Evolutionary conservation across 2,797 vertebrate genomes (phyloP).

Genomic region (Coendou prehensilis): DNA sequence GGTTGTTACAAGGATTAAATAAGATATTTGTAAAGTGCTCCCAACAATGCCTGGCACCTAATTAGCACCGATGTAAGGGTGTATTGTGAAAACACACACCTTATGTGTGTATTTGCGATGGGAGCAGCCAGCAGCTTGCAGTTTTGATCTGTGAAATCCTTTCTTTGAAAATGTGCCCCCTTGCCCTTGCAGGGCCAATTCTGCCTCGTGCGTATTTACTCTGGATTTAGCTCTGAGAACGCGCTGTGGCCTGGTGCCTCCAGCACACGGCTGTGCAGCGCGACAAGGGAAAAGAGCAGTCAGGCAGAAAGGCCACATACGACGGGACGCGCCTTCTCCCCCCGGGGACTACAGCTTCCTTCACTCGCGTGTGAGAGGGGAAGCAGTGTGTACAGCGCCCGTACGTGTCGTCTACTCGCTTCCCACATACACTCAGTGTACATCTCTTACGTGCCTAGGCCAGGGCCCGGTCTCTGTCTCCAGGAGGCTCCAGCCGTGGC

Average conservation of each 20-base stretch:
- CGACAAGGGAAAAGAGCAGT: not conserved
- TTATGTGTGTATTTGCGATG: not conserved
- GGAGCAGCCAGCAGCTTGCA: not conserved
- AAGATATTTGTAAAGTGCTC: not conserved
- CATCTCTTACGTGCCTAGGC: not conserved
- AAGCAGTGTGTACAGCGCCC: not conserved
- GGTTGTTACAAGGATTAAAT: not conserved
- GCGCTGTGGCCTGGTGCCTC: not conserved
- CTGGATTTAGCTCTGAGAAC: slow-evolving; percentile 33
- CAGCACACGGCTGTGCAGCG: not conserved
- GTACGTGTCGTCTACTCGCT: not conserved
- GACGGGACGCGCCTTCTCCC: not conserved
- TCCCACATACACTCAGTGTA: not conserved
- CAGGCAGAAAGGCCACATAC: not conserved
- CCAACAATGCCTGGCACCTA: not conserved
- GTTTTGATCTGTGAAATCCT: slow-evolving; percentile 54
- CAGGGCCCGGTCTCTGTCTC: not conserved
- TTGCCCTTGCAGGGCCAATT: not conserved
- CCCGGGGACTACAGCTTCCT: not conserved
- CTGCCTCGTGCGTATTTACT: slow-evolving; percentile 3
- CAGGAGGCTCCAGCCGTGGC: not conserved
- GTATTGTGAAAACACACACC: not conserved
- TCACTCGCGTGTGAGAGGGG: rapidly evolving
- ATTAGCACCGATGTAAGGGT: not conserved
- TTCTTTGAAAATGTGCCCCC: slow-evolving; percentile 33